phyloP scores from a whole-genome alignment of 1,140 invertebrate genomes.

The Bicyclus anynana region DNA sequence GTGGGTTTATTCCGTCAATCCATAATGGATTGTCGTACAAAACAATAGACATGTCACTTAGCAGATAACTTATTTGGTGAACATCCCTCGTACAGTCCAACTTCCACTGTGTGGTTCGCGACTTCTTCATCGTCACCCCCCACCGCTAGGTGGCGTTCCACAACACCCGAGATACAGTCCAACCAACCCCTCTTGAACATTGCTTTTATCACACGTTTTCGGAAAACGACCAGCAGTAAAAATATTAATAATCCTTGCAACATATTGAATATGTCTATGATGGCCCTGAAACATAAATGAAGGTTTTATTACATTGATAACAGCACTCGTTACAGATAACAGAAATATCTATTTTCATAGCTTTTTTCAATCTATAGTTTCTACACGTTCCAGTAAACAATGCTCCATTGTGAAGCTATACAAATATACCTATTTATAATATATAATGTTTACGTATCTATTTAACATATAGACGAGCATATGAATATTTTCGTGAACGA shows the following conservation, averaged over 20 bases:
- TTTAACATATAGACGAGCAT: too few relatives aligned
- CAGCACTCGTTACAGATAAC: too few relatives aligned
- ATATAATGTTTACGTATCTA: too few relatives aligned
- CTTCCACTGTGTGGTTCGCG: slow-evolving; percentile 28
- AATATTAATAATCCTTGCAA: slow-evolving; percentile 81
- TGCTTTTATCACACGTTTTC: slow-evolving; percentile 76
- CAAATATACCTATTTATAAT: too few relatives aligned
- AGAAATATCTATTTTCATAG: too few relatives aligned
- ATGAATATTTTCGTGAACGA: too few relatives aligned
- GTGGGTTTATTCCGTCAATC: too few relatives aligned
- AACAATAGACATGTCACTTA: too few relatives aligned
- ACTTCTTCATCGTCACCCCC: slow-evolving; percentile 36
- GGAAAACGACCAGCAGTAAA: slow-evolving; percentile 77
- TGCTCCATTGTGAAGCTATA: too few relatives aligned
- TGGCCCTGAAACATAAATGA: background rate
- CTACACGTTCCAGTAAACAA: too few relatives aligned
- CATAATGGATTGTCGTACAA: too few relatives aligned
- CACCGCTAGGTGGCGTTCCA: slow-evolving; percentile 30
- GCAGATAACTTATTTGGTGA: background rate
- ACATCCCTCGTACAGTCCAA: slow-evolving; percentile 12
- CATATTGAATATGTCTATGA: slow-evolving; percentile 67
- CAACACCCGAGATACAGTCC: slow-evolving; percentile 25
- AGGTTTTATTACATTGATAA: background rate
- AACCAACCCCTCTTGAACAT: slow-evolving; percentile 53
- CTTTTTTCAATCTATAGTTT: too few relatives aligned